A percentile compares a stretch with the other conserved stretches of the same genome.
Conservation (phyloP, 2,797 vertebrate species). For the Morelia viridis region DNA sequence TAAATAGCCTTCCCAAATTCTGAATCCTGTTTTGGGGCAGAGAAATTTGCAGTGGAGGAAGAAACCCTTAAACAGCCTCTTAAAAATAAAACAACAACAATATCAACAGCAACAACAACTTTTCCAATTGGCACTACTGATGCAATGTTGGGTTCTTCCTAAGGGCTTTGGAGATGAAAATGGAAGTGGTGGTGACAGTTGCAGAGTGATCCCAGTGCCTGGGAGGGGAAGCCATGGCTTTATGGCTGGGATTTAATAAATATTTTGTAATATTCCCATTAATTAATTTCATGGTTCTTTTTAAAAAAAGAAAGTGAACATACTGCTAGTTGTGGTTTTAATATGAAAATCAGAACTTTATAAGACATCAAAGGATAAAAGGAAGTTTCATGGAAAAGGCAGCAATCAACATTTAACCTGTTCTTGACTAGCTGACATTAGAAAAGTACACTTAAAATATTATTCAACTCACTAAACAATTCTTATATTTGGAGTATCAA, state of each 20-base stretch:
- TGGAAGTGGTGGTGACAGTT: neutral
- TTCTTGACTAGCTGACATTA: neutral
- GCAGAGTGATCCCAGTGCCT: neutral
- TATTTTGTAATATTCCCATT: neutral
- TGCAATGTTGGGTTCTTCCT: neutral
- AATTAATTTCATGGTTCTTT: neutral
- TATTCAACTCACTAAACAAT: neutral
- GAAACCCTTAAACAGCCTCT: neutral
- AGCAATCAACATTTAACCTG: neutral
- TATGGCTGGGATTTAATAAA: neutral
- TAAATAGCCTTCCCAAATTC: neutral
- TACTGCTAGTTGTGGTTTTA: slow-evolving; percentile 10
- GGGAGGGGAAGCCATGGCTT: neutral
- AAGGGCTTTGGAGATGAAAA: neutral
- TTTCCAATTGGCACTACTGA: neutral
- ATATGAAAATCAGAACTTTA: slow-evolving; percentile 1
- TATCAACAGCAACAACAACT: neutral
- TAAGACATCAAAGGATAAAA: neutral
- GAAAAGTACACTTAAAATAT: neutral
- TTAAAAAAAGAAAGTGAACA: neutral
- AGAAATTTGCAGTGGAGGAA: neutral
- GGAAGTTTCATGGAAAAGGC: neutral
- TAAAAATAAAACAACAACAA: neutral
- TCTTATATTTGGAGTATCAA: neutral
- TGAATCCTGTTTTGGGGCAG: neutral